Evolutionary conservation across 2,888 invertebrate genomes (phyloP), one percentile per base, ranked within the genome.

Genomic region (Ornithoptera priamus): DNA sequence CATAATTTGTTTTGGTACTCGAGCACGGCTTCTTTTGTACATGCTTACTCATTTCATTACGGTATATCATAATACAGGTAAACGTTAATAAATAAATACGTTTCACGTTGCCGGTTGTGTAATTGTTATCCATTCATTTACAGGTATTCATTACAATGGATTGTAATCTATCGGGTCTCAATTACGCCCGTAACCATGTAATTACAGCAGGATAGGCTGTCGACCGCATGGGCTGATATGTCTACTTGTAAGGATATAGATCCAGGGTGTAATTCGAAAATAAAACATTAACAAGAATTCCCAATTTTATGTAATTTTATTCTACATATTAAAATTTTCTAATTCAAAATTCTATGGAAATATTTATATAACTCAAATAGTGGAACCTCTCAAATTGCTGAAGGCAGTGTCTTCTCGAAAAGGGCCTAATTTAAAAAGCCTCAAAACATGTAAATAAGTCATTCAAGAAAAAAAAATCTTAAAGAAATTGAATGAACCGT

Each of bases 1-100:
- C 75, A 76, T 80, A 79, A 86, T 80, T 83, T 83, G 82, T 81
- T 82, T 85, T 84, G 73, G 77, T 30, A 79, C 81, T 75, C 72
- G 71, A 72, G 72, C 73, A 74, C 70, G 74, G 74, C 67, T 75
- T 76, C 76, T 75, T 73, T 61, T 70, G 53, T 62, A 68, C 64
- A 20, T 15, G 46, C 50, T 30, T 18, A 30, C 18, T 24, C 53
- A 67, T 70, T 63, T 64, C n/a, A 66, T 15, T 20, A 53, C 22
- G 17, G 57, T 10, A 15, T 30, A 36, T 30, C 17, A 12, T 20
- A 5, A 56, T 59, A 42, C 39, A 63, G 10, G 60, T 63, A 46
- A 59, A 63, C 24, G 61, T 62, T 15, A 24, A 60, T 36, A 46
- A 46, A 30, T 17, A 42, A 57, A 30, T 10, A 20, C 20, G 30